Percentiles rank a stretch among this genome's conserved stretches.
Conservation (phyloP, 2,113 vertebrate genomes). For the Chunga burmeisteri region DNA sequence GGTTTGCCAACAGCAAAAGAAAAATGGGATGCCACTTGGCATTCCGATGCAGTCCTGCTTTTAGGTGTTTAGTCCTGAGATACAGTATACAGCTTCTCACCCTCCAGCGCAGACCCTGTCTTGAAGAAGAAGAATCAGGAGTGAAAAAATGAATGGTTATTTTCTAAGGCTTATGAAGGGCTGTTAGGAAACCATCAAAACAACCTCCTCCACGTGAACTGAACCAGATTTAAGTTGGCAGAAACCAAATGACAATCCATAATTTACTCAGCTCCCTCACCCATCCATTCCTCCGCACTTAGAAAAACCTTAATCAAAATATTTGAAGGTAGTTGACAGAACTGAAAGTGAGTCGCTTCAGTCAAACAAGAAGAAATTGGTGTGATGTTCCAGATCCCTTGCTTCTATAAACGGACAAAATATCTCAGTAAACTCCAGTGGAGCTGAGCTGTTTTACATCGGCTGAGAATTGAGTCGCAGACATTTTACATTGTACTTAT, state of each 20-base stretch:
- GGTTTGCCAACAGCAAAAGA: background rate
- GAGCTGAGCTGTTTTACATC: background rate
- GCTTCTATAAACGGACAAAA: background rate
- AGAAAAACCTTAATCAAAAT: constrained; percentile 36
- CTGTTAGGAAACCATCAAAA: constrained; percentile 20
- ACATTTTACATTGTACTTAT: background rate
- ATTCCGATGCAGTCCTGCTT: background rate
- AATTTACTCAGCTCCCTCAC: background rate
- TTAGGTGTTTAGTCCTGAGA: background rate
- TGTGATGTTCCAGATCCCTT: constrained; percentile 9
- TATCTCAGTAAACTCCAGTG: background rate
- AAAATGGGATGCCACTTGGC: background rate
- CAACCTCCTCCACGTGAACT: constrained; percentile 24
- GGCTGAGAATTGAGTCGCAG: background rate
- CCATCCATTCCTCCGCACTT: background rate
- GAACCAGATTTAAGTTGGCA: constrained; percentile 27
- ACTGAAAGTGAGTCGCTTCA: constrained; percentile 13
- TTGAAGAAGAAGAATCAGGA: background rate
- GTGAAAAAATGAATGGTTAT: background rate
- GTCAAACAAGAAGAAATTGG: background rate
- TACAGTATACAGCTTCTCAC: background rate
- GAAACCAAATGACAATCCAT: background rate
- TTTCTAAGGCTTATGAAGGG: background rate
- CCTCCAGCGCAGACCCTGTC: background rate
- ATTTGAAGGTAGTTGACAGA: constrained; percentile 34